phyloP scores from a whole-genome alignment of 2,797 vertebrate genomes.

The Lateolabrax maculatus region DNA sequence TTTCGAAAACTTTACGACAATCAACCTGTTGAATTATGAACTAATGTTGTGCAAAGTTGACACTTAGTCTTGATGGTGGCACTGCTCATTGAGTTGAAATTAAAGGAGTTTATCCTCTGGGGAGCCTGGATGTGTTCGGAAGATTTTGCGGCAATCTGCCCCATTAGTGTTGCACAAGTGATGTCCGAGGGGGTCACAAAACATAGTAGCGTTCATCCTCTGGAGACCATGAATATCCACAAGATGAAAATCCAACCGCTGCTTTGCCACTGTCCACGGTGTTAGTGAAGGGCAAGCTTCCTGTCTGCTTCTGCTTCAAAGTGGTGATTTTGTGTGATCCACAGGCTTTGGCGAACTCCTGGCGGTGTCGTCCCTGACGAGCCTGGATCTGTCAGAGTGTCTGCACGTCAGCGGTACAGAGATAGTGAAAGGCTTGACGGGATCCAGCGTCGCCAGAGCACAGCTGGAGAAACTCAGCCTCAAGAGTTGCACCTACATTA shows the following conservation, averaged over 20 bases:
- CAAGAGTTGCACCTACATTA: slow-evolving; percentile 87
- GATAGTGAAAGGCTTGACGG: slow-evolving; percentile 81
- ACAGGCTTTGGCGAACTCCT: slow-evolving; percentile 83
- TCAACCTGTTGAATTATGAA: not conserved
- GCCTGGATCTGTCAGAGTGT: slow-evolving; percentile 88
- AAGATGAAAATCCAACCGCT: too few relatives aligned
- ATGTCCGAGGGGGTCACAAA: too few relatives aligned
- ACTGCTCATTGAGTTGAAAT: not conserved
- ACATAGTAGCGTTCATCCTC: not conserved
- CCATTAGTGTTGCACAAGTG: too few relatives aligned
- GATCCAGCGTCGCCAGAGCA: slow-evolving; percentile 24
- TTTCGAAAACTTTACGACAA: not conserved
- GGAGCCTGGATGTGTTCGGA: not conserved
- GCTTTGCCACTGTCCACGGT: too few relatives aligned
- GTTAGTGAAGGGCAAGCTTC: too few relatives aligned
- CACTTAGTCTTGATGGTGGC: not conserved
- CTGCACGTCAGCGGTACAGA: slow-evolving; percentile 84
- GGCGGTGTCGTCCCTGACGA: slow-evolving; percentile 75
- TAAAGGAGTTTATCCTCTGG: not conserved
- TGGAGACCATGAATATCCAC: not conserved
- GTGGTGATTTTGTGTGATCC: not conserved
- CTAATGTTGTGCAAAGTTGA: not conserved
- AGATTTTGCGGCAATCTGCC: not conserved
- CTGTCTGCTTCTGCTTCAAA: not conserved
- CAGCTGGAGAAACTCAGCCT: slow-evolving; percentile 84